Conservation (phyloP, 2,888 invertebrate species). For the Ormyrus nitidulus region DNA sequence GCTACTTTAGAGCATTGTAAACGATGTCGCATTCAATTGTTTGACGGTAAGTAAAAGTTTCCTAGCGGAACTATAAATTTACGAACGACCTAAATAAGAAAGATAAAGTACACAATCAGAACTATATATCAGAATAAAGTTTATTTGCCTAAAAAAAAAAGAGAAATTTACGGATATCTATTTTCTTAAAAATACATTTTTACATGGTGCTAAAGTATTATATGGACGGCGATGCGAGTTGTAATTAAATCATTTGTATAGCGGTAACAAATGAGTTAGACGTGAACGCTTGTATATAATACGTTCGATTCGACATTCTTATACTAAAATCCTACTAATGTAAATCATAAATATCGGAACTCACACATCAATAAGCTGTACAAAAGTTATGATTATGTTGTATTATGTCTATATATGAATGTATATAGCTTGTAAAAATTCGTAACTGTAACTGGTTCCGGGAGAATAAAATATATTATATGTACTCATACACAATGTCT, state of each 20-base stretch:
- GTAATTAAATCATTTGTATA: slow-evolving; percentile 44
- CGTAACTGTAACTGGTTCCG: slow-evolving; percentile 36
- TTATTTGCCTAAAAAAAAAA: slow-evolving; percentile 40
- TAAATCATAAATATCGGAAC: slow-evolving; percentile 38
- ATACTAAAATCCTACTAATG: slow-evolving; percentile 37
- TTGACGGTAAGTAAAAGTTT: slow-evolving; percentile 26
- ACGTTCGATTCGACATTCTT: slow-evolving; percentile 40
- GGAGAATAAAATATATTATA: slow-evolving; percentile 46
- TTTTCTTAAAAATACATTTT: slow-evolving; percentile 54
- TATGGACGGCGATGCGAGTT: slow-evolving; percentile 44
- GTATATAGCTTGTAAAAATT: slow-evolving; percentile 52
- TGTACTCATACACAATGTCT: slow-evolving; percentile 17
- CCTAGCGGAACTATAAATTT: slow-evolving; percentile 34
- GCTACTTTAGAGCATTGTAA: slow-evolving; percentile 17
- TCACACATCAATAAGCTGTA: slow-evolving; percentile 37
- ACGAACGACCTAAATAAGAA: slow-evolving; percentile 21
- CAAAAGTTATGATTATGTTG: slow-evolving; percentile 18
- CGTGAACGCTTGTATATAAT: slow-evolving; percentile 47
- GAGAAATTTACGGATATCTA: slow-evolving; percentile 38
- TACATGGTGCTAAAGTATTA: slow-evolving; percentile 52
- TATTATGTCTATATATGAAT: slow-evolving; percentile 43
- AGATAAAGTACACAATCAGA: background rate
- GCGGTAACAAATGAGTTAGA: slow-evolving; percentile 26
- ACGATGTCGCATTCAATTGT: background rate
- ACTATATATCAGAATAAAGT: slow-evolving; percentile 41